Base-by-base conservation (phyloP, 1,140 invertebrate genomes). In the Dendroctonus ponderosae region DNA sequence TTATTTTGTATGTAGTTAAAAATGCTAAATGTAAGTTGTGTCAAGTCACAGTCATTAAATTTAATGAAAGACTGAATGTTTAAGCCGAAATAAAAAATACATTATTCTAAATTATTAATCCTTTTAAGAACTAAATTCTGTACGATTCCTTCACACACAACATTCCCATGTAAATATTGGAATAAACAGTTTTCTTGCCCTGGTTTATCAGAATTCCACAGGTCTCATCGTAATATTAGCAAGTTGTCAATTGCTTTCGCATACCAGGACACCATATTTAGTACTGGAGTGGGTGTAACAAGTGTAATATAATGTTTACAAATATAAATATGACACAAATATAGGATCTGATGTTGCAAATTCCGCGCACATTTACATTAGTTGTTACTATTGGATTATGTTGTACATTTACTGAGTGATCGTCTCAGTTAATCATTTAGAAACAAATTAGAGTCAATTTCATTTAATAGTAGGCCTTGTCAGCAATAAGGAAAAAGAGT, bases 231-330 rank as follows among this genome's bases (percentile, higher is more conserved):
- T 6, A 61, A 9, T 51, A 51, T 50, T 49, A 49, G 8, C 26
- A 49, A 39, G 15, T 11, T 49, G 58, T 42, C 58, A 61, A 61
- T 61, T 50, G 58, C 48, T 61, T 49, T 50, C 50, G 58, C 58
- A 61, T 43, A 61, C 58, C 11, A 40, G 5, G 12, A 38, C 12
- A 49, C 46, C 56, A 50, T 61, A 61, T 61, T 61, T 49, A 39
- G 58, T 38, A n/a, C 37, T n/a, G 7, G 37, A 50, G 58, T 61
- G 46, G 58, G 58, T 50, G 58, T 61, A 44, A 42, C 9, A 56
- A 38, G 9, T 7, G 53, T 40, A 9, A 39, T 8, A 44, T 14
- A 61, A 61, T 61, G 50, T 61, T 61, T 50, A 50, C 58, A 41
- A 26, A 43, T 44, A 12, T 51, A 8, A 8, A 26, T 51, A 46